These are phyloP conservation scores for Drosophila burlai DNA, from an alignment of 1,140 invertebrate genomes.

Conservation along the genomic window DNA sequence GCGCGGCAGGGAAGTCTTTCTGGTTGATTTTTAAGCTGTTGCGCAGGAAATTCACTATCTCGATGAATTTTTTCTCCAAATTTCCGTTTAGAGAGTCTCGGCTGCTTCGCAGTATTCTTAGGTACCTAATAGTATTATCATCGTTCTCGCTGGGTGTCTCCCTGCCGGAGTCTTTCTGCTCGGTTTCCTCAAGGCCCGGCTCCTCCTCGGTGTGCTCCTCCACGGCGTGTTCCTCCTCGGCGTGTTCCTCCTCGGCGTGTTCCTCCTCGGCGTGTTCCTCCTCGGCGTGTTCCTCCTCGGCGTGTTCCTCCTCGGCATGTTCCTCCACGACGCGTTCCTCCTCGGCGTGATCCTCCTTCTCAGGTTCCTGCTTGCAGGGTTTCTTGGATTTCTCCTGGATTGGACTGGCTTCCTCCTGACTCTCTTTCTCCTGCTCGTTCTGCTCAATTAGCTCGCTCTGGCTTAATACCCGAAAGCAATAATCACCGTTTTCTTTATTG, in stretches of 20 bases:
- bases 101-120: constrained; percentile 9
- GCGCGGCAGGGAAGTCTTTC: constrained; percentile 14
- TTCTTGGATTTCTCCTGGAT: too few relatives aligned
- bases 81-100: not conserved
- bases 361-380: not conserved
- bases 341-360: too few relatives aligned
- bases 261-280: too few relatives aligned
- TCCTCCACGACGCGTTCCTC: too few relatives aligned
- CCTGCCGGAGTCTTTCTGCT: not conserved
- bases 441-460: not conserved
- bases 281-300: too few relatives aligned
- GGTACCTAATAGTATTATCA: not conserved
- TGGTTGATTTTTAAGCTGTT: not conserved
- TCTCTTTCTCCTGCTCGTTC: not conserved
- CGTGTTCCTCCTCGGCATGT: too few relatives aligned
- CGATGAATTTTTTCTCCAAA: constrained; percentile 26
- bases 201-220: not conserved
- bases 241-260: too few relatives aligned
- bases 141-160: too few relatives aligned
- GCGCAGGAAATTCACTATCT: constrained; percentile 24
- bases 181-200: not conserved
- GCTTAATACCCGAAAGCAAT: not conserved
- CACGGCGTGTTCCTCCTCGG: not conserved
- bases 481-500: not conserved
- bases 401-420: not conserved